phyloP scores from a whole-genome alignment of 2,797 vertebrate species.

The Siniperca scherzeri region DNA sequence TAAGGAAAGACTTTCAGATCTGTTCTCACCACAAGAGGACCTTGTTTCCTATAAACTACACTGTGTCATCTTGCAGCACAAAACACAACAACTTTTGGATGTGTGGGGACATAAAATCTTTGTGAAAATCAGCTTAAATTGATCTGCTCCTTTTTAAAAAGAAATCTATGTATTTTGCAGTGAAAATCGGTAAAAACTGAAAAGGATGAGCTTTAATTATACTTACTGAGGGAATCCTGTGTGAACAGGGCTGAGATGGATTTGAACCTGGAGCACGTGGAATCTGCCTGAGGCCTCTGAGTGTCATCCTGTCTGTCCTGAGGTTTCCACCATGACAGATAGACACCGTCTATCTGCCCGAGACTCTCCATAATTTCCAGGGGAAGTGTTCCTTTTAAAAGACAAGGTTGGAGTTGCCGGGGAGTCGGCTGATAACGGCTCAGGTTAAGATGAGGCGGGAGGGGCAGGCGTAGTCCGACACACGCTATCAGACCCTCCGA shows the following conservation, averaged over 20 bases:
- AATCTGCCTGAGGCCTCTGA: constrained; percentile 16
- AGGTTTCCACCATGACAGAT: constrained; percentile 56
- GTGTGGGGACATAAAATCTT: neutral
- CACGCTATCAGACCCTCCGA: constrained; percentile 74
- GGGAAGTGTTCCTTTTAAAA: constrained; percentile 81
- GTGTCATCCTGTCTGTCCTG: constrained; percentile 32
- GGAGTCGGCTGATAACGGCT: constrained; percentile 70
- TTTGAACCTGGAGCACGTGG: constrained; percentile 68
- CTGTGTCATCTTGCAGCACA: neutral
- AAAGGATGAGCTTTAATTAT: neutral
- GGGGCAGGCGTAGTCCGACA: constrained; percentile 63
- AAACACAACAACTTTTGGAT: neutral
- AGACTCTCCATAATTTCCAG: constrained; percentile 71
- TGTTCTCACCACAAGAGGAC: neutral
- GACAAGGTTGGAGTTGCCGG: constrained; percentile 69
- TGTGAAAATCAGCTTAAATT: neutral
- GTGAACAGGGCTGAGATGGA: constrained; percentile 52
- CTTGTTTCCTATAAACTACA: neutral
- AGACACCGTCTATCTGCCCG: constrained; percentile 56
- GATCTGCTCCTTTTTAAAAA: neutral
- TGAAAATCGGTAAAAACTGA: neutral
- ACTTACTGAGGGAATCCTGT: too few relatives aligned
- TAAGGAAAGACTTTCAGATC: neutral
- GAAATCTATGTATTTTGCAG: neutral
- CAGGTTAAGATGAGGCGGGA: constrained; percentile 66